These are phyloP conservation scores for Trichechus manatus DNA, from an alignment of 2,113 vertebrate genomes.

Conservation along the genomic window DNA sequence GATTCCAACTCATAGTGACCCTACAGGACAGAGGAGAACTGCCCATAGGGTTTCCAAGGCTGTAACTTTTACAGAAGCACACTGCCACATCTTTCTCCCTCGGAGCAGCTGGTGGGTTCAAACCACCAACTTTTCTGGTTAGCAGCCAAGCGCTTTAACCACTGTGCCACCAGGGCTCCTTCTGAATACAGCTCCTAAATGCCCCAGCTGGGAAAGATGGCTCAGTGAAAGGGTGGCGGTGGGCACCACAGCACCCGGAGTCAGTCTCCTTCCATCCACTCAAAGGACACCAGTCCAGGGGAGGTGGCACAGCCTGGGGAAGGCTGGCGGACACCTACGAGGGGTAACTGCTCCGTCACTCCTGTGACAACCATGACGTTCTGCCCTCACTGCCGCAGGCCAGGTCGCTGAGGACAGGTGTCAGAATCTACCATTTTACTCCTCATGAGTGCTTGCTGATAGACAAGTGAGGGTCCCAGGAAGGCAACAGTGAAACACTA, in stretches of 20 bases:
- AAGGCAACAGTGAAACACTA: neutral
- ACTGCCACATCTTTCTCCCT: too few species aligned
- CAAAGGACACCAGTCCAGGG: neutral
- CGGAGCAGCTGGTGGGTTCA: too few species aligned
- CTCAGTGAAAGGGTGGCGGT: neutral
- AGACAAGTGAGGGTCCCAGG: neutral
- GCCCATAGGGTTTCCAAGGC: too few species aligned
- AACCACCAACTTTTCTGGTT: too few species aligned
- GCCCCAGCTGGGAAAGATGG: neutral
- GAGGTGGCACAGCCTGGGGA: neutral
- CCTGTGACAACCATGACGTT: neutral
- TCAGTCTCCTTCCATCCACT: neutral
- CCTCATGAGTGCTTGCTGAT: neutral
- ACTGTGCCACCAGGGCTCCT: too few species aligned
- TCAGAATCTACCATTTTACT: neutral
- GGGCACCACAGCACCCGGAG: neutral
- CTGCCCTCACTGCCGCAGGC: neutral
- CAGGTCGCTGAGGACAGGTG: neutral
- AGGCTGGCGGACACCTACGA: too few species aligned
- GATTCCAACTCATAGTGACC: too few species aligned
- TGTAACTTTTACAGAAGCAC: too few species aligned
- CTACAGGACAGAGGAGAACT: too few species aligned
- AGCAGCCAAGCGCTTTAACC: too few species aligned
- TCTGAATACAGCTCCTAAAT: neutral
- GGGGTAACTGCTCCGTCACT: neutral